These are phyloP conservation scores for Drosophila lutescens DNA, from an alignment of 2,888 invertebrate species.

Conservation along the genomic window DNA sequence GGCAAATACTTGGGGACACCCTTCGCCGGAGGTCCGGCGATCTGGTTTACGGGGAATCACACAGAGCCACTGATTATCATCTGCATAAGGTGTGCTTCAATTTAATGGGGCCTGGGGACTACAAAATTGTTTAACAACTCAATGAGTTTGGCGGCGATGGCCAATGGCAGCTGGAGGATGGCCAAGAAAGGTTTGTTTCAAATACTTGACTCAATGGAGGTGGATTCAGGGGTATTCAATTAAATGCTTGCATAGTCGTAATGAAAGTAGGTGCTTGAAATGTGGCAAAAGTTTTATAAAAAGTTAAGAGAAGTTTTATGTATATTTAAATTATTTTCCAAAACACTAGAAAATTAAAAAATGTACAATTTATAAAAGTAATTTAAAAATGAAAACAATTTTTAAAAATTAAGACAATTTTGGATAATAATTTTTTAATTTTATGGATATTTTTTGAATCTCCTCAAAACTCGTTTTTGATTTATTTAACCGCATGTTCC, in stretches of 20 bases:
- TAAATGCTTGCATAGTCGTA: neutral
- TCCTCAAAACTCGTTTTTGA: neutral
- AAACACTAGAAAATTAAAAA: too few relatives aligned
- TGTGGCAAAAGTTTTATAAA: too few relatives aligned
- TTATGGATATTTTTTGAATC: neutral
- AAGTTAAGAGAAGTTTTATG: too few relatives aligned
- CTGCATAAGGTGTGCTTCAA: conserved; percentile 73
- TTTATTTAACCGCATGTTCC: neutral
- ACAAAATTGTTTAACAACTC: conserved; percentile 50
- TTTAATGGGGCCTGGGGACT: conserved; percentile 53
- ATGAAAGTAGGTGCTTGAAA: too few relatives aligned
- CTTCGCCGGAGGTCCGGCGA: conserved; percentile 41
- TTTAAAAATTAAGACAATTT: too few relatives aligned
- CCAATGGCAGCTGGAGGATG: conserved; percentile 6
- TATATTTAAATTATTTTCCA: too few relatives aligned
- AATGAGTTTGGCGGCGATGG: conserved; percentile 29
- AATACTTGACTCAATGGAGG: conserved; percentile 10
- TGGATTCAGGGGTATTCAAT: neutral
- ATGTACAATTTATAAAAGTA: too few relatives aligned
- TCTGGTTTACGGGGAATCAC: conserved; percentile 48
- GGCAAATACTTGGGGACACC: conserved; percentile 68
- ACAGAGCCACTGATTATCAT: conserved; percentile 56
- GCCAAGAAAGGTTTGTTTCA: conserved; percentile 13
- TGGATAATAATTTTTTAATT: neutral
- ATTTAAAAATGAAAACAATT: too few relatives aligned